phyloP scores from a whole-genome alignment of 2,797 vertebrate species.

The Microchirus variegatus region DNA sequence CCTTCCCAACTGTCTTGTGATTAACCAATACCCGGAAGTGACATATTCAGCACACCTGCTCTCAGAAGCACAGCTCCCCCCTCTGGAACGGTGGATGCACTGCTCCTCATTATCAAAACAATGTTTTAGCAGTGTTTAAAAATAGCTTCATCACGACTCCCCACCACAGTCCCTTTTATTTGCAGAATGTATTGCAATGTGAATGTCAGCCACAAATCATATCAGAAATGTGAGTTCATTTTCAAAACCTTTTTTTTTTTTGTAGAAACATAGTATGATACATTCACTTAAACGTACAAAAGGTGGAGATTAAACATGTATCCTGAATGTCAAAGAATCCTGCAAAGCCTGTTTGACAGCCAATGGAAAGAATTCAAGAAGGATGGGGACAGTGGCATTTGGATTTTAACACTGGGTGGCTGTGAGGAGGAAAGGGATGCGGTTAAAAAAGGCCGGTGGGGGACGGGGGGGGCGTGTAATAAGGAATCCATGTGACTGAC shows the following conservation, averaged over 20 bases:
- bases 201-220: background rate
- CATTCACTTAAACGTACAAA: constrained; percentile 1
- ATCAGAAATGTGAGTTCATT: background rate
- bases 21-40: no score
- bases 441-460: constrained; percentile 58
- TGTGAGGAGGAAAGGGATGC: constrained; percentile 48
- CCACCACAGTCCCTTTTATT: no score
- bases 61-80: no score
- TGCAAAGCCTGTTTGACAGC: constrained; percentile 15
- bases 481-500: constrained; percentile 74
- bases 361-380: constrained; percentile 31
- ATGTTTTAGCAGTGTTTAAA: no score
- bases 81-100: no score
- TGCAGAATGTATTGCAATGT: background rate
- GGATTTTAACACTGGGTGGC: constrained; percentile 24
- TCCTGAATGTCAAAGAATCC: constrained; percentile 12
- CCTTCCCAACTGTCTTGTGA: no score
- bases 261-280: background rate
- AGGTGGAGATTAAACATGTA: background rate
- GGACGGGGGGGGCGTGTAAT: constrained; percentile 69
- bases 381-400: constrained; percentile 50
- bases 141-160: no score
- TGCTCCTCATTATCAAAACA: no score
- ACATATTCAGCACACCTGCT: no score
- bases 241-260: no score